Evolutionary conservation across 2,797 vertebrate species (phyloP), one percentile per base, ranked within the genome.

Genomic region (Carduelis carduelis): DNA sequence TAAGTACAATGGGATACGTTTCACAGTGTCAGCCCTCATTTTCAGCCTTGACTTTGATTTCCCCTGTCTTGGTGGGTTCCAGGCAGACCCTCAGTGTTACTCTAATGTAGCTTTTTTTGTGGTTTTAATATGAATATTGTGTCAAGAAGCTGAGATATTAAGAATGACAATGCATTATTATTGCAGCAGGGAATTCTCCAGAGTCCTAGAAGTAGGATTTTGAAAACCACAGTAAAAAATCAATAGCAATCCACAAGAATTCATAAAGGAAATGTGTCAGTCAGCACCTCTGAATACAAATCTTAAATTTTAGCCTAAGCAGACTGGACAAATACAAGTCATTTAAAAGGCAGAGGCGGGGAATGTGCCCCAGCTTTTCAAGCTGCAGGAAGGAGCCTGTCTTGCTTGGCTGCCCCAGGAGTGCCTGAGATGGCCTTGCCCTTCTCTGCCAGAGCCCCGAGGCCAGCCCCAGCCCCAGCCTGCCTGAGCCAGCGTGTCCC

Each of bases 221-320:
- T 90, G 93, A 98, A 99, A 98, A 98, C 98, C 98, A 97, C 98
- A 98, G 95, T 97, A 97, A 98, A 98, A 98, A 99, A 99, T 99
- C 99, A 99, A 99, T 99, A 99, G 98, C 98, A 98, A 98, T 98
- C 98, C 98, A 96, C 97, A 97, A 97, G 97, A 98, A 98, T 98
- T 97, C 97, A 97, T 98, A 98, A 98, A 98, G 98, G 98, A 97
- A 98, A 98, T 59, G 75, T 91, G 98, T 98, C 98, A 98, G 97
- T 80, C 96, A 96, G 84, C 95, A 98, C 98, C 98, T 98, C 96
- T 93, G 97, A 98, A 98, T 98, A 98, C 96, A 98, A 97, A 95
- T 97, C 98, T 98, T 97, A 95, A 24, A 96, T 75, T 97, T 94
- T 86, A 53, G 32, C 79, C 91, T 97, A 96, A 97, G 90, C 94